Evolutionary conservation across 1,140 invertebrate genomes (phyloP).

Genomic region (Drosophila parvula): DNA sequence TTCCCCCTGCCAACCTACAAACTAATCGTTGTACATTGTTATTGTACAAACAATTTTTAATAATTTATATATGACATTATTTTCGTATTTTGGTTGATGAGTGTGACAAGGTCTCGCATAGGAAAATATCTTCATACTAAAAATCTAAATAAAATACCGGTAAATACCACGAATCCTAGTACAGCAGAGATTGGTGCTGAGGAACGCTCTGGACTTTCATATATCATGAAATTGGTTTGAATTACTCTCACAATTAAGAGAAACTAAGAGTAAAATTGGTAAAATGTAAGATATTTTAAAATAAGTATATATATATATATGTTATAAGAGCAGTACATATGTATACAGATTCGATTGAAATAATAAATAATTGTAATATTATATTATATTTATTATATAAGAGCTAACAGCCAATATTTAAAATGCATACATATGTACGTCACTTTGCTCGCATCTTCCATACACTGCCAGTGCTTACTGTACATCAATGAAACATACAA

Average conservation of each 20-base stretch:
- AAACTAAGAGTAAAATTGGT: background rate
- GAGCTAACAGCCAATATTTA: no score
- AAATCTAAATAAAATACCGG: slow-evolving; percentile 3
- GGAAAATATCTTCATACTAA: background rate
- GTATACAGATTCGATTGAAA: no score
- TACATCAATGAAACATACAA: slow-evolving; percentile 9
- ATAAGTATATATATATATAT: background rate
- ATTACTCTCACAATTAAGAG: no score
- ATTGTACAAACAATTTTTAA: slow-evolving; percentile 33
- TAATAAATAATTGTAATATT: no score
- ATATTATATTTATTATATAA: no score
- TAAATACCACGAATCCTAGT: no score
- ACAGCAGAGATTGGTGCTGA: background rate
- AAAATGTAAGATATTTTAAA: background rate
- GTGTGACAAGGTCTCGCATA: slow-evolving; percentile 40
- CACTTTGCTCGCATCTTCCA: background rate
- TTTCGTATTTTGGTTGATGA: slow-evolving; percentile 41
- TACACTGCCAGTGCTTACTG: slow-evolving; percentile 7
- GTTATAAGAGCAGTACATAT: background rate
- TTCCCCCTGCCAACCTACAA: slow-evolving; percentile 26
- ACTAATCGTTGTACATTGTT: slow-evolving; percentile 51
- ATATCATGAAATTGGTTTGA: background rate
- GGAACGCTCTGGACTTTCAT: background rate
- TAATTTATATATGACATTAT: slow-evolving; percentile 46
- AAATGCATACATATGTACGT: background rate